These are phyloP conservation scores for Globodera ellingtonae DNA, from an alignment of 1,140 invertebrate genomes.

Conservation along the genomic window DNA sequence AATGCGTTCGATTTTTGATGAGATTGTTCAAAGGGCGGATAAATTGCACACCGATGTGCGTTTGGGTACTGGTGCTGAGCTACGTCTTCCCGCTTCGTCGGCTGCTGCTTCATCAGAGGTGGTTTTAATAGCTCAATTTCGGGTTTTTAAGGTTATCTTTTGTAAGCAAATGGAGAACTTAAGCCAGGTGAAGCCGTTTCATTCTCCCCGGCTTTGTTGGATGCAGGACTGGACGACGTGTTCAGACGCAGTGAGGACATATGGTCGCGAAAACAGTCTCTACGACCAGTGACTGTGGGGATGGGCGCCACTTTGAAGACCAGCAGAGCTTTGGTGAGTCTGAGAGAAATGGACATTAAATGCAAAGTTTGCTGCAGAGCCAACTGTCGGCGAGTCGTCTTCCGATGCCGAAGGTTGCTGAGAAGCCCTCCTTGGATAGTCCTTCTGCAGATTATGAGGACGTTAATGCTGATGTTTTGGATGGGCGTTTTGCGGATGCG, in stretches of 20 bases:
- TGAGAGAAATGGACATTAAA: not conserved
- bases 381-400: conserved; percentile 25
- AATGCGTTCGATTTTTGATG: conserved; percentile 32
- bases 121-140: conserved; percentile 11
- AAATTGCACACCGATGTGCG: conserved; percentile 33
- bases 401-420: not conserved
- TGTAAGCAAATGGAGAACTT: not conserved
- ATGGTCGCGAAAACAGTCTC: conserved; percentile 49
- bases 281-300: conserved; percentile 12
- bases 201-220: conserved; percentile 19
- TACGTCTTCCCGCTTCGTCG: conserved; percentile 1
- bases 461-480: conserved; percentile 3
- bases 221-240: conserved; percentile 37
- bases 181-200: not conserved
- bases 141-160: not conserved
- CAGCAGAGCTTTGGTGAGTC: conserved; percentile 12
- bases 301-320: conserved; percentile 27
- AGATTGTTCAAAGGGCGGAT: conserved; percentile 37
- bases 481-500: conserved; percentile 12
- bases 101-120: not conserved
- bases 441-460: not conserved
- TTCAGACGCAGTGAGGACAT: conserved; percentile 51
- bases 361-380: not conserved
- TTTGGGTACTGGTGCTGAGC: conserved; percentile 24
- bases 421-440: not conserved